These are phyloP conservation scores for Stomatorhinus walkeri DNA, from an alignment of 2,797 vertebrate genomes.

Conservation along the genomic window DNA sequence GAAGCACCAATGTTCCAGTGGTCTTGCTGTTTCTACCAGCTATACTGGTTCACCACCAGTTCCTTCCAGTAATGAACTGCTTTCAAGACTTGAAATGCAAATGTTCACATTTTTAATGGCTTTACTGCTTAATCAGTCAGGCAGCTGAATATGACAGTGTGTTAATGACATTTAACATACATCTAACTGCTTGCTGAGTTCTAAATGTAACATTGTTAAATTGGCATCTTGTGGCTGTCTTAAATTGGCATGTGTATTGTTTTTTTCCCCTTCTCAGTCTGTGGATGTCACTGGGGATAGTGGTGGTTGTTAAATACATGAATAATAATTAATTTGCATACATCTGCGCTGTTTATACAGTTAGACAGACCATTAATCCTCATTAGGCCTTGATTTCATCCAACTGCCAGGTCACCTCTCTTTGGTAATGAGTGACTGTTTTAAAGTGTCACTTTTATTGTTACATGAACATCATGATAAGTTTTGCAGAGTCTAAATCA, in stretches of 20 bases:
- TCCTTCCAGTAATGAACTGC: background rate
- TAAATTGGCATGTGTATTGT: background rate
- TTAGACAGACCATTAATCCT: conserved; percentile 12
- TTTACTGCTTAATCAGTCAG: background rate
- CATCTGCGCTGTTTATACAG: conserved; percentile 15
- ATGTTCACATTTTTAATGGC: background rate
- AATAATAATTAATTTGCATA: conserved; percentile 18
- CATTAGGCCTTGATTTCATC: conserved; percentile 15
- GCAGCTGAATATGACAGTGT: background rate
- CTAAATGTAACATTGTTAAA: background rate
- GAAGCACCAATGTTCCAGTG: background rate
- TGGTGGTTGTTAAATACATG: conserved; percentile 8
- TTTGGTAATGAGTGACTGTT: conserved; percentile 8
- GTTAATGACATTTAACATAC: background rate
- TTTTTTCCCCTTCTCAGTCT: background rate
- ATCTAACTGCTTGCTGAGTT: background rate
- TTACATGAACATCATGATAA: background rate
- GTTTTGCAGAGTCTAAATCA: background rate
- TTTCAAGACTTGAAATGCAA: background rate
- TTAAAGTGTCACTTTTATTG: conserved; percentile 12
- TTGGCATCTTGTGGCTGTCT: background rate
- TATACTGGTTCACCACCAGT: background rate
- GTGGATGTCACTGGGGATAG: background rate
- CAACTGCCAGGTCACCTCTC: conserved; percentile 16
- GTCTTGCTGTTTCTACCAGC: background rate